Conservation (phyloP, 2,797 vertebrate species). For the Platalea minor region DNA sequence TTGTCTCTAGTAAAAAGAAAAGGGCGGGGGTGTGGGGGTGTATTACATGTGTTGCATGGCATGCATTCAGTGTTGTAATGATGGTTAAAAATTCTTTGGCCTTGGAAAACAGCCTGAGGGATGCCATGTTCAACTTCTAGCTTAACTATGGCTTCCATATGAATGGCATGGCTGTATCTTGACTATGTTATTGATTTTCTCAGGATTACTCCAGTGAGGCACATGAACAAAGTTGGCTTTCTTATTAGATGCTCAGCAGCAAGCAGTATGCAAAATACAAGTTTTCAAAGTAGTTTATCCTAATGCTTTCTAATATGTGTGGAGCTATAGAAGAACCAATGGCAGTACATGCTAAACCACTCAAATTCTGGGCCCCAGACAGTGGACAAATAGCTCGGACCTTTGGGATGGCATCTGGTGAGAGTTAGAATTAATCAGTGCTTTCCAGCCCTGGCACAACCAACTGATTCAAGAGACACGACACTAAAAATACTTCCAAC, state of each 20-base stretch:
- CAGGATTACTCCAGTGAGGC: background rate
- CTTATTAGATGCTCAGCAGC: background rate
- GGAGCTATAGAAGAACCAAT: background rate
- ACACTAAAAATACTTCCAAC: background rate
- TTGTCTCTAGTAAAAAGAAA: background rate
- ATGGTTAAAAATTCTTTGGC: slow-evolving; percentile 23
- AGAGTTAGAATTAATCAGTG: background rate
- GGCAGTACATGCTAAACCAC: background rate
- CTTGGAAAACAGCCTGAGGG: slow-evolving; percentile 45
- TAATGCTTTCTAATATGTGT: background rate
- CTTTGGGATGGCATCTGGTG: background rate
- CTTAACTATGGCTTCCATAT: background rate
- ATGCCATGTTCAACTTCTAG: slow-evolving; percentile 5
- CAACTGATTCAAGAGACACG: background rate
- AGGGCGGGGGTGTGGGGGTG: background rate
- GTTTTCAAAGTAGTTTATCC: background rate
- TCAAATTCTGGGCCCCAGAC: background rate
- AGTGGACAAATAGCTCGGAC: background rate
- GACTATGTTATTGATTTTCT: background rate
- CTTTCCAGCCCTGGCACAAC: background rate
- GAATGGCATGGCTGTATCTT: slow-evolving; percentile 16
- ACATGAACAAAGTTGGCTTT: background rate
- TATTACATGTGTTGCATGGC: slow-evolving; percentile 15
- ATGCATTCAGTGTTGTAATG: slow-evolving; percentile 16
- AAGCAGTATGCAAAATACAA: background rate